These are phyloP conservation scores for Tympanoctomys barrerae DNA, from an alignment of 2,797 vertebrate genomes.

Conservation along the genomic window DNA sequence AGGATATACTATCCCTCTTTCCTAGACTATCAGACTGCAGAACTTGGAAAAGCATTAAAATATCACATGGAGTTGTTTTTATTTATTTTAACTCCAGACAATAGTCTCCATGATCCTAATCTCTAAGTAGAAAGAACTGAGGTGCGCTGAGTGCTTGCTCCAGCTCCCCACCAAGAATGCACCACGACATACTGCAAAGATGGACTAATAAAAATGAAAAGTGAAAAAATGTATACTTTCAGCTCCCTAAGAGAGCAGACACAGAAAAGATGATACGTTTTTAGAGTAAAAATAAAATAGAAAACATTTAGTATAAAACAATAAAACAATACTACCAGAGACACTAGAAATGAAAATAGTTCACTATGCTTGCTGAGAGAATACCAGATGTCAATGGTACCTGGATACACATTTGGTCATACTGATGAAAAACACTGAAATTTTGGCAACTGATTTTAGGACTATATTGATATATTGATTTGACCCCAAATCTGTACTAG, in stretches of 20 bases:
- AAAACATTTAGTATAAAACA: neutral
- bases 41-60: neutral
- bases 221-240: neutral
- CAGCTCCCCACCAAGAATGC: neutral
- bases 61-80: neutral
- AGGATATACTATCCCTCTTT: neutral
- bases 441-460: neutral
- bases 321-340: neutral
- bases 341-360: neutral
- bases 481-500: neutral
- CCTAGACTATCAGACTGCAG: no score
- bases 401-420: neutral
- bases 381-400: neutral
- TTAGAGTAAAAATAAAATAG: neutral
- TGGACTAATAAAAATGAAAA: neutral
- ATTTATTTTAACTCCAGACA: neutral
- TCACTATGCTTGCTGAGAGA: neutral
- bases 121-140: neutral
- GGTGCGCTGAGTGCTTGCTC: neutral
- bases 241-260: neutral
- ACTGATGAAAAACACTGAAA: neutral
- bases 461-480: neutral
- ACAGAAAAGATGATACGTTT: neutral
- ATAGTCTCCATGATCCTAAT: neutral
- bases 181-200: neutral